A percentile compares a stretch with the other conserved stretches of the same genome.
These are phyloP conservation scores for Homarus americanus DNA, from an alignment of 1,140 invertebrate species.

Conservation along the genomic window DNA sequence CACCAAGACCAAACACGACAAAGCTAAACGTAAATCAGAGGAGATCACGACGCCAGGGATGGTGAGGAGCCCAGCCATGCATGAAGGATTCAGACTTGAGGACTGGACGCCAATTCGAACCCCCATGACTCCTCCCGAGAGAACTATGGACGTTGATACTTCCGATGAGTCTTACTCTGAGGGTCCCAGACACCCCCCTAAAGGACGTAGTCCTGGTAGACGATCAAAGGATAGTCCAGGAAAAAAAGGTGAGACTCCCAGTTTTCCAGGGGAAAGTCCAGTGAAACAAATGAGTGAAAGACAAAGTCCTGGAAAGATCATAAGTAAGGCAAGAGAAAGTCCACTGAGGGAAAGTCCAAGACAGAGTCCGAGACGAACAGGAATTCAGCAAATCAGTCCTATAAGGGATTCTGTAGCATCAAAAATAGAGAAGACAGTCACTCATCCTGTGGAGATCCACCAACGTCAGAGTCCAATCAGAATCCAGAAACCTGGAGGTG, in stretches of 20 bases:
- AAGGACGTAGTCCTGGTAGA: conserved; percentile 67
- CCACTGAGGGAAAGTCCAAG: conserved; percentile 49
- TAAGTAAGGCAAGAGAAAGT: conserved; percentile 32
- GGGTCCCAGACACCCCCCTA: conserved; percentile 57
- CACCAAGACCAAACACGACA: conserved; percentile 59
- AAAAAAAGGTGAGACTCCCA: conserved; percentile 41
- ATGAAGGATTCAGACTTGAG: conserved; percentile 78
- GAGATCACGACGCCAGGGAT: conserved; percentile 77
- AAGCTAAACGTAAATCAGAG: conserved; percentile 74
- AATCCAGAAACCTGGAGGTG: conserved; percentile 17
- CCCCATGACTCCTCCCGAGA: conserved; percentile 75
- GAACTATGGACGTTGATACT: conserved; percentile 68
- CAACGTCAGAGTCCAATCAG: conserved; percentile 35
- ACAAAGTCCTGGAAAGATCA: conserved; percentile 16
- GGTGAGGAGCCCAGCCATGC: conserved; percentile 78
- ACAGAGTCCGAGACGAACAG: conserved; percentile 36
- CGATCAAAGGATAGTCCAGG: conserved; percentile 60
- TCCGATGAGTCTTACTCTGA: conserved; percentile 73
- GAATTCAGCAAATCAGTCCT: conserved; percentile 73
- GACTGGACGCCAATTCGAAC: conserved; percentile 78
- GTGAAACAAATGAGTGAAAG: conserved; percentile 44
- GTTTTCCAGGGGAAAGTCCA: conserved; percentile 11
- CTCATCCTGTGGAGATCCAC: conserved; percentile 40
- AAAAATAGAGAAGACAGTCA: conserved; percentile 24
- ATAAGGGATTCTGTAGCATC: conserved; percentile 49